Conservation (phyloP, 2,888 invertebrate species). For the Halocaridina rubra region DNA sequence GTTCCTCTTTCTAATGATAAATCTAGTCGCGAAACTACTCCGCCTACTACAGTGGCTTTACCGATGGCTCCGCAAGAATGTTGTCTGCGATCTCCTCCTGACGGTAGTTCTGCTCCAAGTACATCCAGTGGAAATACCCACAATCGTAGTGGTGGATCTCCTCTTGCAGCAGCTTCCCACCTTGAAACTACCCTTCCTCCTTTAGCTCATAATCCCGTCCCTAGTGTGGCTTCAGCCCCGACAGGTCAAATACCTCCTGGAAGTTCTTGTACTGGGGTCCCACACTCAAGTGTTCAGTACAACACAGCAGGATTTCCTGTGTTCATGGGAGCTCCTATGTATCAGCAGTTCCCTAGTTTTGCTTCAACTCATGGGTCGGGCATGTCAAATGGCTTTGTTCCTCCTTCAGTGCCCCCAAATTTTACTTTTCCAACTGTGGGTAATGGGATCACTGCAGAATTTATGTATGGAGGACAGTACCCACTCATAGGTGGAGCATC, state of each 20-base stretch:
- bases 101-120: slow-evolving; percentile 23
- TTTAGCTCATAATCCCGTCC: slow-evolving; percentile 51
- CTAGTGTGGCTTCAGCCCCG: slow-evolving; percentile 44
- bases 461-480: slow-evolving; percentile 40
- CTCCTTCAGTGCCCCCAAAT: slow-evolving; percentile 43
- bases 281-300: slow-evolving; percentile 48
- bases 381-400: slow-evolving; percentile 56
- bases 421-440: slow-evolving; percentile 45
- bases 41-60: slow-evolving; percentile 36
- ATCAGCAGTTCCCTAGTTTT: slow-evolving; percentile 48
- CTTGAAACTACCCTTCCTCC: slow-evolving; percentile 38
- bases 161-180: slow-evolving; percentile 35
- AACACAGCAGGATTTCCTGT: slow-evolving; percentile 46
- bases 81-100: slow-evolving; percentile 34
- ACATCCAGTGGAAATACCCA: slow-evolving; percentile 26
- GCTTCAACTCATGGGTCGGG: slow-evolving; percentile 42
- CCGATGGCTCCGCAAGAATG: slow-evolving; percentile 38
- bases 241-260: slow-evolving; percentile 36
- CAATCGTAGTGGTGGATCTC: slow-evolving; percentile 51
- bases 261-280: slow-evolving; percentile 32
- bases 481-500: slow-evolving; percentile 36
- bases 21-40: slow-evolving; percentile 47
- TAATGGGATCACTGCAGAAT: slow-evolving; percentile 48
- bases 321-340: slow-evolving; percentile 37
- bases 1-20: slow-evolving; percentile 40